A percentile compares a stretch with the other conserved stretches of the same genome.
phyloP scores from a whole-genome alignment of 92 coral and sea anemone species.

The Epizoanthus stellaris region DNA sequence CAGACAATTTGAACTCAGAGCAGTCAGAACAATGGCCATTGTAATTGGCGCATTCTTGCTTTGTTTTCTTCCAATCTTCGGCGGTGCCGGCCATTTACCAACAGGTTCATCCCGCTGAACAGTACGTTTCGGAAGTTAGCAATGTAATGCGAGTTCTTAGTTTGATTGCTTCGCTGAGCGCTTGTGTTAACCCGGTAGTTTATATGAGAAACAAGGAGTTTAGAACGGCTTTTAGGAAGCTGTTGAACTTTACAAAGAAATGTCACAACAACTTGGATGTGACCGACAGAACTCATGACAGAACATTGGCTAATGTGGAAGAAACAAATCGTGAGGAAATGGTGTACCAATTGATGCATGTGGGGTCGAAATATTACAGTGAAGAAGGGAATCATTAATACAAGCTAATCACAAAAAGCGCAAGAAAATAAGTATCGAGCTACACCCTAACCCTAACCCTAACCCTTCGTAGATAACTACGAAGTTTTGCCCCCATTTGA shows the following conservation, averaged over 20 bases:
- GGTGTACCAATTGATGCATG: neutral
- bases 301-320: no score
- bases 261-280: no score
- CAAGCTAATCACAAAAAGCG: neutral
- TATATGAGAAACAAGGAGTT: conserved; percentile 69
- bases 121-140: conserved; percentile 20
- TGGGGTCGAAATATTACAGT: neutral
- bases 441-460: no score
- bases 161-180: conserved; percentile 50
- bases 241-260: conserved; percentile 2
- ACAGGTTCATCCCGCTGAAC: conserved; percentile 37
- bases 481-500: no score
- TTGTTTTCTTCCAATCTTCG: conserved; percentile 63
- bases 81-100: conserved; percentile 61
- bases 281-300: no score
- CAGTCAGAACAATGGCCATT: conserved; percentile 58
- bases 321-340: neutral
- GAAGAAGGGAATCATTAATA: neutral
- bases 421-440: no score
- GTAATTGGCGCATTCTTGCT: conserved; percentile 60
- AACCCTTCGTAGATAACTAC: no score
- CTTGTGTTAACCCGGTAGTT: conserved; percentile 64
- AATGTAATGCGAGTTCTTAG: conserved; percentile 52
- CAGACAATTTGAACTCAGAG: conserved; percentile 58
- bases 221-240: conserved; percentile 61